Evolutionary conservation across 2,797 vertebrate genomes (phyloP), one percentile per base, ranked within the genome.

Genomic region (Meda fulgida): DNA sequence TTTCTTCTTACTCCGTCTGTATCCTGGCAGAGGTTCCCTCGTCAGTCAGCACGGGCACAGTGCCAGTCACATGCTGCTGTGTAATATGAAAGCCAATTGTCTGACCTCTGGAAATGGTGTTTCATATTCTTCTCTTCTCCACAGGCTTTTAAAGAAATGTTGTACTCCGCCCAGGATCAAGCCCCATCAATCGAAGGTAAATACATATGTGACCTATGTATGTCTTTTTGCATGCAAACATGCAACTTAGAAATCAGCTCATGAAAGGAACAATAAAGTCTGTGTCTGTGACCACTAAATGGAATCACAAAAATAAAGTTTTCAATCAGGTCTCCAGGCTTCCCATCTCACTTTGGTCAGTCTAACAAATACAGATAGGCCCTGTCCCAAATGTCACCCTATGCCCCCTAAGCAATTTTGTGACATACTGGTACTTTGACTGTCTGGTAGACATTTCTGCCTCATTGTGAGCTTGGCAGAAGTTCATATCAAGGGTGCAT

Each of bases 171-270:
- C 92, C 97, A 99, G 94, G 98, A 99, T 93, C 97, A 99, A 93
- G 98, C 98, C n/a, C 98, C 98, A 82, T 99, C 98, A 89, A 94
- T 98, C 88, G 98, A 99, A 97, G 98, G 98, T 99, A 97, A 95
- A 81, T 71, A 43, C 67, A 53, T 34, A 31, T 51, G 26, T 11
- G 69, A 31, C 4, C 19, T 38, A n/a, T 11, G 26, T 69, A 19
- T 63, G 43, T 38, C 14, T 43, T 2, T 48, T 8, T 43, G 38
- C 34, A 65, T 65, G n/a, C n/a, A 46, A 31, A 78, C n/a, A 60
- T 60, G 23, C 9, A 58, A n/a, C 5, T 8, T 43, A n/a, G 16
- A 19, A 78, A 78, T 60, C 34, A 60, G 4, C 23, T 55, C 75
- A 60, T 76, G 18, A 38, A 58, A 34, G 9, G 18, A 67, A 34